Conservation (phyloP, 2,797 vertebrate species). For the Malurus leucopterus region DNA sequence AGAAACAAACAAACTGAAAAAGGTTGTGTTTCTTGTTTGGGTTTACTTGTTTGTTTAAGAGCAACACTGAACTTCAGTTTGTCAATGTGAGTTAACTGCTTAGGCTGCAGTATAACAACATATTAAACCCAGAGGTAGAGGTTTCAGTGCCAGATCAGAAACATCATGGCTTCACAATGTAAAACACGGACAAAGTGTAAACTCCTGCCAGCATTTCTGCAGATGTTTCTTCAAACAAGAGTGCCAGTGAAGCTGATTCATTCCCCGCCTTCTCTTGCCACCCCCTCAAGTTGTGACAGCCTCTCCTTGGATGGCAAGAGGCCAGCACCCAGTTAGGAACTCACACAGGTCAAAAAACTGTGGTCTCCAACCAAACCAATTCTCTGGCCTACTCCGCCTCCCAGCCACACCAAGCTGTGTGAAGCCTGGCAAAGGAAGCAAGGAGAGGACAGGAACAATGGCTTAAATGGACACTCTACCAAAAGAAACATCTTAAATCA, state of each 20-base stretch:
- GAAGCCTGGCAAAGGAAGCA: neutral
- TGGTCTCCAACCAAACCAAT: neutral
- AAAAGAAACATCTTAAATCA: neutral
- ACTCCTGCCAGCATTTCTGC: neutral
- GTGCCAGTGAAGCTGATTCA: constrained; percentile 26
- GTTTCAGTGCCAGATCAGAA: neutral
- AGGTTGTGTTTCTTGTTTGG: neutral
- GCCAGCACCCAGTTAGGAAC: neutral
- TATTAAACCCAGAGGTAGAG: neutral
- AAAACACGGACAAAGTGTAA: neutral
- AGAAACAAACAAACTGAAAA: neutral
- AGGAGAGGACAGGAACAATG: neutral
- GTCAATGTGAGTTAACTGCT: neutral
- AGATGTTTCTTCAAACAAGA: constrained; percentile 30
- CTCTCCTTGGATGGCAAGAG: neutral
- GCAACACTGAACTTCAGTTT: neutral
- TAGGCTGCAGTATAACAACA: neutral
- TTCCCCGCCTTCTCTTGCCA: neutral
- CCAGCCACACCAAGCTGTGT: fast-evolving
- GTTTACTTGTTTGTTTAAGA: neutral
- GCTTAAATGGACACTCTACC: neutral
- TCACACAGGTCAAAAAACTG: neutral
- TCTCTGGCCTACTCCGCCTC: fast-evolving
- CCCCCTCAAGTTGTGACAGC: neutral
- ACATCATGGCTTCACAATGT: neutral